A percentile compares a stretch with the other conserved stretches of the same genome.
phyloP scores from a whole-genome alignment of 2,888 invertebrate species.

The Dione vanillae region DNA sequence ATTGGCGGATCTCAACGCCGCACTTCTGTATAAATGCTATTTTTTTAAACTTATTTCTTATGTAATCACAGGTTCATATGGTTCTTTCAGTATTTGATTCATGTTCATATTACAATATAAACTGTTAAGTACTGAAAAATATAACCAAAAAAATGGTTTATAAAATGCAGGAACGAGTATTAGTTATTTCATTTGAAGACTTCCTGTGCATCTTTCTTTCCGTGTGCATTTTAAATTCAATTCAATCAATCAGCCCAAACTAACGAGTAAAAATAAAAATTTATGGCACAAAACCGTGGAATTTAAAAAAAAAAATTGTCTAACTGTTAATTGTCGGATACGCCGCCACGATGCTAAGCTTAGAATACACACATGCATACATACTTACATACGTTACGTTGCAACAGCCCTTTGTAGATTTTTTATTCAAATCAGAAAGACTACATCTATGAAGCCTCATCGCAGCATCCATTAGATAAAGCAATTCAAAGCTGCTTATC shows the following conservation, averaged over 20 bases:
- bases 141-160: too few species aligned
- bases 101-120: too few species aligned
- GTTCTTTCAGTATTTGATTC: too few species aligned
- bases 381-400: too few species aligned
- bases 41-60: too few species aligned
- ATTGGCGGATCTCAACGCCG: too few species aligned
- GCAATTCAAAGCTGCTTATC: background rate
- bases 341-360: conserved; percentile 41
- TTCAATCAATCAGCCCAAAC: conserved; percentile 56
- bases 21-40: too few species aligned
- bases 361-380: background rate
- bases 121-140: too few species aligned
- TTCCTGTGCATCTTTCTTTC: background rate
- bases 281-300: conserved; percentile 61
- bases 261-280: conserved; percentile 38
- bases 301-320: conserved; percentile 70
- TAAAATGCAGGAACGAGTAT: background rate
- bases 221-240: conserved; percentile 25
- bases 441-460: too few species aligned
- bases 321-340: conserved; percentile 64
- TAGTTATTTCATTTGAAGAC: conserved; percentile 1
- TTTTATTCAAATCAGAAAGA: background rate
- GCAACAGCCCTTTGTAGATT: background rate
- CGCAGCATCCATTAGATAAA: too few species aligned
- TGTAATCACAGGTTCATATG: too few species aligned